phyloP scores from a whole-genome alignment of 2,797 vertebrate genomes.

The Sebastes minor region DNA sequence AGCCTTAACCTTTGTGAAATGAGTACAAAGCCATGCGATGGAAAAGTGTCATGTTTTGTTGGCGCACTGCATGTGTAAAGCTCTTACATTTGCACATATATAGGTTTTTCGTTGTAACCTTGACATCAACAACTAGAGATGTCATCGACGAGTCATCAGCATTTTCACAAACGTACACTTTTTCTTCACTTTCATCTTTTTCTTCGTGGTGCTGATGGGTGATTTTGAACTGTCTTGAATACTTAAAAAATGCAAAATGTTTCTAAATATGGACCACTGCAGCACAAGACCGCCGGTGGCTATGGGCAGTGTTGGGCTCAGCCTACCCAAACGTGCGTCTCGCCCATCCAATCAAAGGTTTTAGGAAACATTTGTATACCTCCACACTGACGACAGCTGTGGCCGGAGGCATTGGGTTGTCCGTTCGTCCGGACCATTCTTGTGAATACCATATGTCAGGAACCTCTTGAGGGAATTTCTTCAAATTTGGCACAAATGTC shows the following conservation, averaged over 20 bases:
- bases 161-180: neutral
- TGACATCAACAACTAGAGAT: neutral
- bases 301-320: neutral
- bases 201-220: neutral
- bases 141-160: neutral
- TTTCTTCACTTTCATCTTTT: neutral
- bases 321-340: neutral
- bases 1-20: neutral
- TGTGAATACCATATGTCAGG: no score
- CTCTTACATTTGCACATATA: neutral
- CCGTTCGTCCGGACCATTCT: no score
- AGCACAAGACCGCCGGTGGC: neutral
- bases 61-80: neutral
- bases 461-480: no score
- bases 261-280: neutral
- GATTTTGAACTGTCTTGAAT: neutral
- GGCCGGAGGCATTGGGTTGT: no score
- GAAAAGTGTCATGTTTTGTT: neutral
- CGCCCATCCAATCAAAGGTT: no score
- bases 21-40: neutral
- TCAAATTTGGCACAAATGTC: neutral
- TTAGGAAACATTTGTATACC: no score
- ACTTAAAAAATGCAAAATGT: neutral
- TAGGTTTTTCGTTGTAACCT: neutral
- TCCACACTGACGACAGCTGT: no score